A percentile compares a stretch with the other conserved stretches of the same genome.
Evolutionary conservation across 2,888 invertebrate species (phyloP).

Genomic region (Hipparchia sbordonii): DNA sequence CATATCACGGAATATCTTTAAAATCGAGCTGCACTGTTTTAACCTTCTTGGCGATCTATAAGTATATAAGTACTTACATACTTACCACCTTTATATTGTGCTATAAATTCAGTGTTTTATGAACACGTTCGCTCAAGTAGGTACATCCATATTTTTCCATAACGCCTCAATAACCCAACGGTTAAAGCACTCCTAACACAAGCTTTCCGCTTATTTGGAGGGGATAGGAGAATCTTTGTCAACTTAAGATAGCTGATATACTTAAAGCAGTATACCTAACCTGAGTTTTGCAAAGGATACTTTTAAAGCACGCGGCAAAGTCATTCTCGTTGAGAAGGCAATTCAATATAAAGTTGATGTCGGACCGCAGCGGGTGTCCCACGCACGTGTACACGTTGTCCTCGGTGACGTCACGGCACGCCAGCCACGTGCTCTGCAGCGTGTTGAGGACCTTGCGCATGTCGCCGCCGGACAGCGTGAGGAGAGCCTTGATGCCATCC

Average conservation of each 20-base stretch:
- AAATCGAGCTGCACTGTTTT: too few species aligned
- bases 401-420: slow-evolving; percentile 94
- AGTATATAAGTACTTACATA: too few species aligned
- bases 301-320: slow-evolving; percentile 88
- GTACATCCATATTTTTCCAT: too few species aligned
- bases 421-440: slow-evolving; percentile 97
- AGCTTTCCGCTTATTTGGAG: too few species aligned
- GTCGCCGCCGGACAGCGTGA: slow-evolving; percentile 96
- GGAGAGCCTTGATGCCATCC: slow-evolving; percentile 94
- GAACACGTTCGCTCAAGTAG: too few species aligned
- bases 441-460: slow-evolving; percentile 99
- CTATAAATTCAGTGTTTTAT: too few species aligned
- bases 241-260: not conserved
- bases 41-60: too few species aligned
- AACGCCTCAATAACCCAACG: too few species aligned
- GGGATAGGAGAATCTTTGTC: not conserved
- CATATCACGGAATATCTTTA: too few species aligned
- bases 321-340: slow-evolving; percentile 92
- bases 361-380: slow-evolving; percentile 95
- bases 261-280: too few species aligned
- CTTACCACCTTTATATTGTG: too few species aligned
- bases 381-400: slow-evolving; percentile 97
- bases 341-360: slow-evolving; percentile 94
- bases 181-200: too few species aligned
- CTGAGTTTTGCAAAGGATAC: slow-evolving; percentile 81